Evolutionary conservation across 2,797 vertebrate genomes (phyloP).

Genomic region (Knipowitschia caucasica): DNA sequence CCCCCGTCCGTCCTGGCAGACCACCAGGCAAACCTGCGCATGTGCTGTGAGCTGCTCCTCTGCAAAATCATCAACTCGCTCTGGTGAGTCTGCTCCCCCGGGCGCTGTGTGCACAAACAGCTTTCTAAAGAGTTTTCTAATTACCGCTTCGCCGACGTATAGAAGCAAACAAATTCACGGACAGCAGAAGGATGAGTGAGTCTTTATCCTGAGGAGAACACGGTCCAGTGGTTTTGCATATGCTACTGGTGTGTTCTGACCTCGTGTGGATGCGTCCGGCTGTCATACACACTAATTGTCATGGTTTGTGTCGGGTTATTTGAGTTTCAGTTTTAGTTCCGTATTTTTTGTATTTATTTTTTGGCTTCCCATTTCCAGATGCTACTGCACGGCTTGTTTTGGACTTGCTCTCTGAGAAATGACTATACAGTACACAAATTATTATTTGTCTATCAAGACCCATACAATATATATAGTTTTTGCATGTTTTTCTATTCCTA

Average conservation of each 20-base stretch:
- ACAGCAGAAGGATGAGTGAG: constrained; percentile 3
- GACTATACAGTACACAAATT: no score
- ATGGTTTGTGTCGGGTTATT: no score
- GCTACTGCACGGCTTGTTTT: no score
- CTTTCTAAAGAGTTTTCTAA: background rate
- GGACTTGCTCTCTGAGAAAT: no score
- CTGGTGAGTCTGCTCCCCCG: constrained; percentile 76
- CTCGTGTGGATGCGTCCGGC: background rate
- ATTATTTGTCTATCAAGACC: no score
- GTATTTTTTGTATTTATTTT: no score
- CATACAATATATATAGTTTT: no score
- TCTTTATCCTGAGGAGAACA: background rate
- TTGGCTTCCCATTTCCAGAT: no score
- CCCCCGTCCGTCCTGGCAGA: constrained; percentile 90
- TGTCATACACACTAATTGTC: no score
- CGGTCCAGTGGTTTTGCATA: constrained; percentile 4
- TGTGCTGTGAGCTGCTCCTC: constrained; percentile 97
- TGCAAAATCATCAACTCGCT: constrained; percentile 99
- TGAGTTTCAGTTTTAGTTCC: no score
- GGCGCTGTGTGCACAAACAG: background rate
- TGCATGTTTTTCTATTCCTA: no score
- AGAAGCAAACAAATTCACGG: background rate
- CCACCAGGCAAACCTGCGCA: constrained; percentile 96
- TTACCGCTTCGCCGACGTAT: constrained; percentile 3
- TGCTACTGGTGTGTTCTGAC: constrained; percentile 10